Percentiles rank a stretch among this genome's conserved stretches.
These are phyloP conservation scores for Drosophila punjabiensis DNA, from an alignment of 1,140 invertebrate genomes.

Conservation along the genomic window DNA sequence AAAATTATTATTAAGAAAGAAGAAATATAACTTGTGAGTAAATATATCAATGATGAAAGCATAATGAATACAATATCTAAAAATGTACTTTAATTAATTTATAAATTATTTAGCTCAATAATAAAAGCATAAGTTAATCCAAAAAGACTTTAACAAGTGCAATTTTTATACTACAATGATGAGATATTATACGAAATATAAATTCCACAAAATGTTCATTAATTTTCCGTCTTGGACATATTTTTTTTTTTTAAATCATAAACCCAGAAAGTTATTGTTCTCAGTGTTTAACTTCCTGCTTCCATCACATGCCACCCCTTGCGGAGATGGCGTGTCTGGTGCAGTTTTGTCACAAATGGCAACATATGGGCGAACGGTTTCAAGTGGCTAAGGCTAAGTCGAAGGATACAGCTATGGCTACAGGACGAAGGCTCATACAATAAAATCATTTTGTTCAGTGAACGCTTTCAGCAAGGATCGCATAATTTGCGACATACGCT, in stretches of 20 bases:
- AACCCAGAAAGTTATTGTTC: neutral
- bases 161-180: too few species aligned
- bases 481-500: slow-evolving; percentile 83
- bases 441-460: slow-evolving; percentile 83
- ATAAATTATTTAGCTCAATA: too few species aligned
- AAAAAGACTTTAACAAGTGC: too few species aligned
- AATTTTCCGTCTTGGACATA: neutral
- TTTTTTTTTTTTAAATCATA: neutral
- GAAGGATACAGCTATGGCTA: neutral
- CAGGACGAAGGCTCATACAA: slow-evolving; percentile 61
- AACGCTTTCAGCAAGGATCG: slow-evolving; percentile 65
- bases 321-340: slow-evolving; percentile 50
- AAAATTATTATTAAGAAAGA: neutral
- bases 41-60: too few species aligned
- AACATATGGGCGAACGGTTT: slow-evolving; percentile 78
- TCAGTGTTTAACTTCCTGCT: slow-evolving; percentile 8
- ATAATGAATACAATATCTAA: too few species aligned
- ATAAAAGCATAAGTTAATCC: too few species aligned
- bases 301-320: slow-evolving; percentile 27
- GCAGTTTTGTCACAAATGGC: slow-evolving; percentile 80
- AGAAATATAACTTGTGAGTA: too few species aligned
- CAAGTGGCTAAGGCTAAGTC: slow-evolving; percentile 42
- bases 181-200: too few species aligned
- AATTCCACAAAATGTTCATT: neutral
- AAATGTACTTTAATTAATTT: too few species aligned